phyloP scores from a whole-genome alignment of 2,888 invertebrate species.

The Hirtodrosophila cameraria region DNA sequence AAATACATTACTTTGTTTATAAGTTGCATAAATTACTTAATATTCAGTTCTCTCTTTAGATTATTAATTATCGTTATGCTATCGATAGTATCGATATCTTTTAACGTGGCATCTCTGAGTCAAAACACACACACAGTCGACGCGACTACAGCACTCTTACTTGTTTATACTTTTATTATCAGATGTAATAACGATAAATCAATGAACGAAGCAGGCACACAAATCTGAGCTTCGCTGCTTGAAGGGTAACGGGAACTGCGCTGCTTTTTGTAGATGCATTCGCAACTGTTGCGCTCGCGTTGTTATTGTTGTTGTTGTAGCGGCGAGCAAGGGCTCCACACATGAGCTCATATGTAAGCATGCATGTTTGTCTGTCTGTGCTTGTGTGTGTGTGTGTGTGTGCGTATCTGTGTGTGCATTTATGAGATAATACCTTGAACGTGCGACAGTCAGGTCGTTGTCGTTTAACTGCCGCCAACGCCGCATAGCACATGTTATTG shows the following conservation, averaged over 20 bases:
- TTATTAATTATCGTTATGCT: no score
- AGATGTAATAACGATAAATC: slow-evolving; percentile 43
- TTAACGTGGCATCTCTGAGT: no score
- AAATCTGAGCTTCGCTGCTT: slow-evolving; percentile 19
- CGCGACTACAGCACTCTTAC: no score
- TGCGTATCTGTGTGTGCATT: slow-evolving; percentile 34
- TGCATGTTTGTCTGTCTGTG: slow-evolving; percentile 7
- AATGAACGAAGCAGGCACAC: slow-evolving; percentile 31
- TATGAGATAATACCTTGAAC: slow-evolving; percentile 80
- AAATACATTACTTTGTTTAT: no score
- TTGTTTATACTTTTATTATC: slow-evolving; percentile 15
- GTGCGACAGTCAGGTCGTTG: slow-evolving; percentile 78
- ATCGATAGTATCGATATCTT: no score
- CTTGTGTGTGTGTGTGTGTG: slow-evolving; percentile 7
- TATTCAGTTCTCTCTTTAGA: no score
- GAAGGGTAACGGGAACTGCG: slow-evolving; percentile 42
- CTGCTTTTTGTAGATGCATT: slow-evolving; percentile 38
- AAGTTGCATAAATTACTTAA: no score
- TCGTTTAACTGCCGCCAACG: slow-evolving; percentile 64
- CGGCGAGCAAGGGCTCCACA: slow-evolving; percentile 54
- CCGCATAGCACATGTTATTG: slow-evolving; percentile 41
- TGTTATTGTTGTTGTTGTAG: slow-evolving; percentile 42
- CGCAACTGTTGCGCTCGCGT: slow-evolving; percentile 67
- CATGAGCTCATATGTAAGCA: slow-evolving; percentile 17
- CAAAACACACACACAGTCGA: no score